A percentile compares a stretch with the other conserved stretches of the same genome.
Evolutionary conservation across 2,888 invertebrate genomes (phyloP).

Genomic region (Nemurella pictetii): DNA sequence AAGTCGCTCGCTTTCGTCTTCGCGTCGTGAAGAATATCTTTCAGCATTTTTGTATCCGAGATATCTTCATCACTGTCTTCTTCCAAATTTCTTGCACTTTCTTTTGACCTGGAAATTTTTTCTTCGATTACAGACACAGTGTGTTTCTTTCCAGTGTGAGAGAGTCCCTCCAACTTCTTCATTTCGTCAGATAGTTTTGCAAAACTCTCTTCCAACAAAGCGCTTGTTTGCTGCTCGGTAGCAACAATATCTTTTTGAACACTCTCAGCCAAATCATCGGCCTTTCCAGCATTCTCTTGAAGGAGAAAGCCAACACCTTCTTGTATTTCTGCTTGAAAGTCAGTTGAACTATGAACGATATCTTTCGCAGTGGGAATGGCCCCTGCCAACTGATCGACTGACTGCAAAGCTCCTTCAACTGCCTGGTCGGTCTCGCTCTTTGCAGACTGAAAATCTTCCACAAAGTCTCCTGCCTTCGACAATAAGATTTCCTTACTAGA

Average conservation of each 20-base stretch:
- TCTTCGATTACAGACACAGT: neutral
- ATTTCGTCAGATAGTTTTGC: neutral
- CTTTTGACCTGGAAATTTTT: neutral
- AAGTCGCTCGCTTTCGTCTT: neutral
- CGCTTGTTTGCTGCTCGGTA: neutral
- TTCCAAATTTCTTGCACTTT: neutral
- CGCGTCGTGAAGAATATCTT: neutral
- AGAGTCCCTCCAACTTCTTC: neutral
- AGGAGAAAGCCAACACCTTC: neutral
- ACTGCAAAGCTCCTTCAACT: neutral
- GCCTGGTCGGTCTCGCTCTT: neutral
- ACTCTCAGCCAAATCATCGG: neutral
- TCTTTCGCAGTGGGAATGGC: neutral
- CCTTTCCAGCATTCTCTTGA: neutral
- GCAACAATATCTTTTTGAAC: neutral
- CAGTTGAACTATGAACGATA: neutral
- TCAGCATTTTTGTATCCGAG: neutral
- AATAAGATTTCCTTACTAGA: no score
- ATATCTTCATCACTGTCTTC: neutral
- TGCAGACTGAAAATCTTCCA: neutral
- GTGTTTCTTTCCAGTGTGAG: neutral
- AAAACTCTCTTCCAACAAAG: neutral
- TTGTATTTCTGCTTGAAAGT: neutral
- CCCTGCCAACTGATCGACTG: neutral
- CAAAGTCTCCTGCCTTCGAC: no score